Evolutionary conservation across 2,888 invertebrate species (phyloP), one percentile per base, ranked within the genome.

Genomic region (Phortica magna): DNA sequence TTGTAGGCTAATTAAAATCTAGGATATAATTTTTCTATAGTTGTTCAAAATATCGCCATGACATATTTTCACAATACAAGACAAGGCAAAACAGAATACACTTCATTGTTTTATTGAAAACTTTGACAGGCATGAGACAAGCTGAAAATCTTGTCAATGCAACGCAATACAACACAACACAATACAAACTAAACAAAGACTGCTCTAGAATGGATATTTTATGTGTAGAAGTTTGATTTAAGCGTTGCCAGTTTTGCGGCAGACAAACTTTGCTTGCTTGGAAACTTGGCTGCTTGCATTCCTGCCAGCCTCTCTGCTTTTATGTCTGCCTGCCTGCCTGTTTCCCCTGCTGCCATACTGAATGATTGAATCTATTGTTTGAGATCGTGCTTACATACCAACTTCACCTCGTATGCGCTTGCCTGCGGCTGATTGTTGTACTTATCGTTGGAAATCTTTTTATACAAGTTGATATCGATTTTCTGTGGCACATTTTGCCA

Each of bases 401-500:
- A 14, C 48, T 14, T 48, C 48, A 48, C 48, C 14, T 48, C 10
- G 48, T 48, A 31, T 31, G 5, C 31, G 31, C 31, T 48, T 48
- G 48, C 48, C 48, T 48, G 48, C 14, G 7, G 14, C 9, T 48
- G 9, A 0, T 6, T 9, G 10, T 9, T 59, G 14, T 59, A 17
- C n/a, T 59, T 59, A 12, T 59, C 17, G n/a, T 17, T 59, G 59
- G n/a, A 17, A 59, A 17, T 19, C 59, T 59, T 59, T 31, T 31
- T 48, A 17, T n/a, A 59, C 59, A 59, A 59, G 59, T 59, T 59
- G 17, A n/a, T 19, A 59, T 59, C 59, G 59, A 59, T 59, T 59
- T 59, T 59, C 14, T 59, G 17, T 59, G 59, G 7, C 59, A 17
- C n/a, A 19, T 12, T 59, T 59, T 59, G 59, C 59, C 48, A 12